phyloP scores from a whole-genome alignment of 2,888 invertebrate species.

The Petrolisthes cinctipes region DNA sequence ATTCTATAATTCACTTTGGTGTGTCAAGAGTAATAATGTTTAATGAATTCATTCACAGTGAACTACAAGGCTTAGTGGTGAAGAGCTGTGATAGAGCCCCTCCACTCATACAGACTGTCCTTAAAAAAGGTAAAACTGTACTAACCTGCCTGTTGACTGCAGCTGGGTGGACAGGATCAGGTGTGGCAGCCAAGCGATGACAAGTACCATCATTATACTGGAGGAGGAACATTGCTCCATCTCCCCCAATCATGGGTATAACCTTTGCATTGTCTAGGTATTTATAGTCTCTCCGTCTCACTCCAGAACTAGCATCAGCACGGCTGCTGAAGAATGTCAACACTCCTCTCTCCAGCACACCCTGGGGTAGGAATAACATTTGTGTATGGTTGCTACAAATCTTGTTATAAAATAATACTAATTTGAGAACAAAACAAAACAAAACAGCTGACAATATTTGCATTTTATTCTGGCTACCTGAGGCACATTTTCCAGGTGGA shows the following conservation, averaged over 20 bases:
- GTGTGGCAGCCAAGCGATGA: slow-evolving; percentile 69
- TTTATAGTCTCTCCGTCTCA: slow-evolving; percentile 75
- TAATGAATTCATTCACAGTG: too few species aligned
- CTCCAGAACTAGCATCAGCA: slow-evolving; percentile 76
- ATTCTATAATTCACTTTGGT: too few species aligned
- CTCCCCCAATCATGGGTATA: slow-evolving; percentile 70
- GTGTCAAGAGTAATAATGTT: too few species aligned
- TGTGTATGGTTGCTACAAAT: not conserved
- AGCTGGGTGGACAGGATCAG: slow-evolving; percentile 67
- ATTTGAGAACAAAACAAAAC: not conserved
- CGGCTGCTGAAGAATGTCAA: slow-evolving; percentile 76
- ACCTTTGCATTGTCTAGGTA: slow-evolving; percentile 77
- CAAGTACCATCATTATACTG: slow-evolving; percentile 75
- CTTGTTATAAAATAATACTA: not conserved
- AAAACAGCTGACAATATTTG: not conserved
- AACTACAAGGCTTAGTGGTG: too few species aligned
- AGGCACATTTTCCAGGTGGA: not conserved
- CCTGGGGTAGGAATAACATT: slow-evolving; percentile 69
- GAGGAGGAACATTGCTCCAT: slow-evolving; percentile 73
- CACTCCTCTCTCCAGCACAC: slow-evolving; percentile 78
- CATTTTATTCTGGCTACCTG: not conserved
- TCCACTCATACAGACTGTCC: too few species aligned
- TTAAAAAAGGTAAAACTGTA: not conserved
- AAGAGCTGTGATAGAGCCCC: too few species aligned
- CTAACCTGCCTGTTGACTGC: slow-evolving; percentile 71